phyloP scores from a whole-genome alignment of 2,113 vertebrate species.

The Chionis minor region DNA sequence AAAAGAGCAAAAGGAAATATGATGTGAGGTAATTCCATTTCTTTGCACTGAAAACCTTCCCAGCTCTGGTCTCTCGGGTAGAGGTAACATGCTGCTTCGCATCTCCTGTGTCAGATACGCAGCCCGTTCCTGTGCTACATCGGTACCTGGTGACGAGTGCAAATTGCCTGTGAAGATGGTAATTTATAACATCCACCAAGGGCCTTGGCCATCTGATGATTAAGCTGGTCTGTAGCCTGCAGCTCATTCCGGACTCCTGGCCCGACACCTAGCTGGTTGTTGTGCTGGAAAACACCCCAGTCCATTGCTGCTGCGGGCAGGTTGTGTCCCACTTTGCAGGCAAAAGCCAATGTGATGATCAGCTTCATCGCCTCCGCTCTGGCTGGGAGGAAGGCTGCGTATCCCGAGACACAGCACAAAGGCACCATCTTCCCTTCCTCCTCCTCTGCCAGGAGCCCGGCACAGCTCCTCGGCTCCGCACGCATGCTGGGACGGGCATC shows the following conservation, averaged over 20 bases:
- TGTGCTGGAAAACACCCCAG: background rate
- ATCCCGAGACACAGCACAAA: background rate
- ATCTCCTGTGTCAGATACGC: background rate
- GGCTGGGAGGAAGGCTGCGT: background rate
- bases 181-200: background rate
- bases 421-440: background rate
- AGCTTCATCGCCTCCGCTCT: background rate
- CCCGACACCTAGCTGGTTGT: background rate
- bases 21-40: background rate
- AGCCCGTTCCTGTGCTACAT: background rate
- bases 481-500: background rate
- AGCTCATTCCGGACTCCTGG: background rate
- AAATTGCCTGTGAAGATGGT: background rate
- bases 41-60: background rate
- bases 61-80: fast-evolving
- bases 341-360: background rate
- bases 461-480: background rate
- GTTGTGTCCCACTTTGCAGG: background rate
- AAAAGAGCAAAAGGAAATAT: background rate
- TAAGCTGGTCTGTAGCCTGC: background rate
- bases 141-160: background rate
- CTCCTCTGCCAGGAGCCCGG: background rate
- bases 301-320: background rate
- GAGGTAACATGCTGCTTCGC: background rate
- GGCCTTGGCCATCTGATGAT: background rate